Percentiles rank a stretch among this genome's conserved stretches.
These are phyloP conservation scores for Xylota sylvarum DNA, from an alignment of 2,888 invertebrate genomes.

Conservation along the genomic window DNA sequence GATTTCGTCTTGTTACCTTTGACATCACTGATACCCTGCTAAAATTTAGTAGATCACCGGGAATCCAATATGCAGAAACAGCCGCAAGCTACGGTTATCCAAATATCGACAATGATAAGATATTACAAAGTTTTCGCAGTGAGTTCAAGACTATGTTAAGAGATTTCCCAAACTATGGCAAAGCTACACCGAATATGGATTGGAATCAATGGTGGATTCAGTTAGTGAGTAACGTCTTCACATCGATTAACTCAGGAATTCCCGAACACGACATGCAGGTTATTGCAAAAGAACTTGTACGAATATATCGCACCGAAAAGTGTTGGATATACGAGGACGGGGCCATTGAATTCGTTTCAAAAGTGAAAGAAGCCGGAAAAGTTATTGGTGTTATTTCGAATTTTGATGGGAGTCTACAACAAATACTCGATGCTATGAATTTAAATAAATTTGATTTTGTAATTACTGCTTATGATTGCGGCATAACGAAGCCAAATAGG, in stretches of 20 bases:
- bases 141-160: constrained; percentile 88
- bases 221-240: constrained; percentile 81
- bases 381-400: constrained; percentile 94
- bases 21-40: constrained; percentile 96
- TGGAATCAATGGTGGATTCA: constrained; percentile 94
- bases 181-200: constrained; percentile 86
- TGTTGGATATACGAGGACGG: constrained; percentile 91
- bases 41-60: constrained; percentile 88
- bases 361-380: constrained; percentile 84
- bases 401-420: constrained; percentile 92
- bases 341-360: constrained; percentile 86
- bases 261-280: constrained; percentile 77
- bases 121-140: constrained; percentile 87
- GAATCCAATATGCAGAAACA: constrained; percentile 89
- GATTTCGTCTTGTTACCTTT: constrained; percentile 90
- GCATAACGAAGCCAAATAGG: constrained; percentile 84
- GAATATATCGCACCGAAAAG: constrained; percentile 88
- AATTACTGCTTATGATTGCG: constrained; percentile 91
- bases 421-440: constrained; percentile 88
- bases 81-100: constrained; percentile 88
- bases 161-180: constrained; percentile 93
- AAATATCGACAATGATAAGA: constrained; percentile 78
- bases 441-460: constrained; percentile 89
- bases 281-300: constrained; percentile 87
- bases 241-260: constrained; percentile 78